Evolutionary conservation across 2,888 invertebrate genomes (phyloP).

Genomic region (Apocheima hispidaria): DNA sequence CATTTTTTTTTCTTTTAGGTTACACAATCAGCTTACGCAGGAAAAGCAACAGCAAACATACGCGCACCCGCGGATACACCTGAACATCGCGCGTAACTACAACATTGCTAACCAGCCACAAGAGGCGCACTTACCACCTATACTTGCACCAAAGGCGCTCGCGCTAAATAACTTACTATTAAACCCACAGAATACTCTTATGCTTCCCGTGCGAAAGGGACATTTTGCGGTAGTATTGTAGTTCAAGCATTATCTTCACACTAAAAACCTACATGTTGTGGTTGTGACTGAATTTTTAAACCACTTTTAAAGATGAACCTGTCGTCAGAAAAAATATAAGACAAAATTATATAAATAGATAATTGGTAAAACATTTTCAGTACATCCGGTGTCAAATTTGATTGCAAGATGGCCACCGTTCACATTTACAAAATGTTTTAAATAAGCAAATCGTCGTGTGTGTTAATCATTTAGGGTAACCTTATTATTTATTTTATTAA

Average conservation of each 20-base stretch:
- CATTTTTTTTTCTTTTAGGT: conserved; percentile 30
- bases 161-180: neutral
- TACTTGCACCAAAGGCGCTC: neutral
- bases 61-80: conserved; percentile 43
- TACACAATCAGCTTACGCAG: conserved; percentile 2
- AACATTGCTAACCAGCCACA: conserved; percentile 30
- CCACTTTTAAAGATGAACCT: neutral
- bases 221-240: neutral
- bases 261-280: neutral
- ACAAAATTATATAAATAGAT: no score
- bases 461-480: no score
- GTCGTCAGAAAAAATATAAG: neutral
- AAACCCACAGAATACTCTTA: conserved; percentile 2
- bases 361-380: no score
- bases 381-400: no score
- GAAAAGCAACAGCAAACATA: conserved; percentile 13
- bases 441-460: no score
- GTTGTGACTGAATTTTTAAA: neutral
- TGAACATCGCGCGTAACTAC: conserved; percentile 50
- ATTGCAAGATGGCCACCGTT: no score
- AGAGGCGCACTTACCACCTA: conserved; percentile 18
- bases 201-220: conserved; percentile 6
- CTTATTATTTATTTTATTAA: neutral
- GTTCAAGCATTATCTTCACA: neutral
- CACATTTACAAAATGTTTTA: no score